Conservation (phyloP, 2,113 vertebrate genomes). For the Galemys pyrenaicus region DNA sequence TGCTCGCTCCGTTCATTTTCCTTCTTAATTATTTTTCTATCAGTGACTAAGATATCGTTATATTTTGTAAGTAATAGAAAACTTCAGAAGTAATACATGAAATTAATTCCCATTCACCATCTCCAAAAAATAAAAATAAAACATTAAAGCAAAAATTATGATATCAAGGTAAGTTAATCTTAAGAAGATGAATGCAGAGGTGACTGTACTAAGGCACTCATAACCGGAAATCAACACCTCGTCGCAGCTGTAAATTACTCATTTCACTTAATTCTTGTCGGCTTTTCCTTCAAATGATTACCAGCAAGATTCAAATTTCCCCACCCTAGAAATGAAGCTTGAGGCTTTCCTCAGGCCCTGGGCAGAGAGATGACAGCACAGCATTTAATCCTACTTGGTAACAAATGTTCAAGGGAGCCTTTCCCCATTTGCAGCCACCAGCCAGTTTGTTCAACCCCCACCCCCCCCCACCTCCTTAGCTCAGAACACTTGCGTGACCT, state of each 20-base stretch:
- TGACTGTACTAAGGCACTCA: background rate
- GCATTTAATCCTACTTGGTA: background rate
- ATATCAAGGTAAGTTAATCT: background rate
- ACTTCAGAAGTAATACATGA: background rate
- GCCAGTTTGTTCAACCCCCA: background rate
- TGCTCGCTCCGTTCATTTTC: conserved; percentile 12
- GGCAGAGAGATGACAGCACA: background rate
- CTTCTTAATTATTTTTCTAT: background rate
- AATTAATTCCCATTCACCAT: background rate
- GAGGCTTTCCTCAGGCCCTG: background rate
- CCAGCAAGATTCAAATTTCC: background rate
- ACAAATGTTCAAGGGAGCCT: background rate
- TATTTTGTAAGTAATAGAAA: background rate
- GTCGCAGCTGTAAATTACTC: background rate
- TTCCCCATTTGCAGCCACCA: background rate
- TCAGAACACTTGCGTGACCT: background rate
- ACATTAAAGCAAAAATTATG: background rate
- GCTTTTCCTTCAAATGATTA: background rate
- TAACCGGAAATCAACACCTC: background rate
- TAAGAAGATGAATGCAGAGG: background rate
- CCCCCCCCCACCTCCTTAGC: background rate
- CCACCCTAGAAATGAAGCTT: background rate
- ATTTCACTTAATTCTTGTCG: background rate
- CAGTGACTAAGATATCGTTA: background rate
- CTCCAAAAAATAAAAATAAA: background rate